Base-by-base conservation (phyloP, 2,888 invertebrate genomes). In the Hanleya hanleyi region DNA sequence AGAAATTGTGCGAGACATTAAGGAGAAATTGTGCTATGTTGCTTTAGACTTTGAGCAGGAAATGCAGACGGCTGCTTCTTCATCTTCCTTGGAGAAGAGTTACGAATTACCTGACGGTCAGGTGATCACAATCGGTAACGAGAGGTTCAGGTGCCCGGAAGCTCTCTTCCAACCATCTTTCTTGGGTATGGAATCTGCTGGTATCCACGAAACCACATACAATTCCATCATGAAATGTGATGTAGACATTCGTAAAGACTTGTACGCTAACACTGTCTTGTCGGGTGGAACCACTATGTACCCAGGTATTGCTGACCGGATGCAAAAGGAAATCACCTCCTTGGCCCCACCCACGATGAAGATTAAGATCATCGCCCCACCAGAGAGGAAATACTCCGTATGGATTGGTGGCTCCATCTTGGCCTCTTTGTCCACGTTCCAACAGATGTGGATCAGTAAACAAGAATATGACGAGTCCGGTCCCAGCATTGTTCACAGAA, bases 311-410 rank as follows among this genome's bases (percentile, higher is more conserved):
- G 97, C 97, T 84, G 97, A 97, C 92, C 94, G 97, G 87, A 97
- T 98, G 97, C 97, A 97, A 92, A 97, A 97, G 92, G 97, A 97
- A 93, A 97, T 97, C 93, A 96, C 96, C 78, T 95, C 96, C 71
- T 93, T 97, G 82, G 93, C 93, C 57, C 93, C 93, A 65, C 89
- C 91, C 82, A 93, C 93, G 70, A 93, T 94, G 93, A 93, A 93
- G 90, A 93, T 94, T 90, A 89, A 88, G 79, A 86, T 89, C 74
- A 89, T 88, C 77, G 87, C 88, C 75, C 88, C 87, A 49, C 87
- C 87, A 73, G 87, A 88, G 81, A 76, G 88, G 47, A 87, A 87
- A 75, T 88, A 87, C 81, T 86, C 86, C 38, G 86, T 86, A 47
- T 87, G 87, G 87, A 87, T 87, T 57, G 87, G 87, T 72, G 87